phyloP scores from a whole-genome alignment of 2,113 vertebrate genomes.

The Cyphomyrus discorhynchus region DNA sequence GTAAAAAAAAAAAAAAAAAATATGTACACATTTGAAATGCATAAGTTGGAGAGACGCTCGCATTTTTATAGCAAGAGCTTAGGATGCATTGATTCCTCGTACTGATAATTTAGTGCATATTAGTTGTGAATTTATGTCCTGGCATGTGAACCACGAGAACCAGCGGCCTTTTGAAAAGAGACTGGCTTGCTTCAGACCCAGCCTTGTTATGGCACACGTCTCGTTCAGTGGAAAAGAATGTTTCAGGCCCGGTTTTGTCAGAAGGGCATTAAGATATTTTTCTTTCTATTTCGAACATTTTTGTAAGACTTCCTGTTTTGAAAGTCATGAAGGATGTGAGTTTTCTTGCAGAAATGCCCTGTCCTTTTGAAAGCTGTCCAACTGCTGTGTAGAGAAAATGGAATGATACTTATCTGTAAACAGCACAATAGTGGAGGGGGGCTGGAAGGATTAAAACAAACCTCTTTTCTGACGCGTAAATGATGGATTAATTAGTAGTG shows the following conservation, averaged over 20 bases:
- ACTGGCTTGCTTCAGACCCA: neutral
- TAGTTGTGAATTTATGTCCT: neutral
- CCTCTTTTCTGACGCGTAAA: constrained; percentile 25
- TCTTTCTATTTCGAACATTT: constrained; percentile 40
- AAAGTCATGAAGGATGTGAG: constrained; percentile 69
- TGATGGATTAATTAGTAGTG: constrained; percentile 60
- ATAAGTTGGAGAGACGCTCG: neutral
- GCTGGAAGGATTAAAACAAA: constrained; percentile 28
- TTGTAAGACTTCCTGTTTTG: constrained; percentile 69
- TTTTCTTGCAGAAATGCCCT: constrained; percentile 65
- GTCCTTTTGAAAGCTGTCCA: constrained; percentile 72
- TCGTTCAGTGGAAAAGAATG: neutral
- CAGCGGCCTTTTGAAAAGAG: neutral
- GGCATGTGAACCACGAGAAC: neutral
- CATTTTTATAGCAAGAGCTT: neutral
- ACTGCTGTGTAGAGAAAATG: constrained; percentile 60
- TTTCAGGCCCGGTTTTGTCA: neutral
- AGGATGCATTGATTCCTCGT: neutral
- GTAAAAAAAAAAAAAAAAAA: neutral
- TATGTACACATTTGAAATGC: neutral
- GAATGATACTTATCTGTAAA: constrained; percentile 70
- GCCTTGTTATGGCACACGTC: neutral
- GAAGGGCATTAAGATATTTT: constrained; percentile 28
- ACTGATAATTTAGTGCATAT: neutral
- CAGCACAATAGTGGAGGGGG: constrained; percentile 43